A percentile compares a stretch with the other conserved stretches of the same genome.
These are phyloP conservation scores for Himalopsyche japonica DNA, from an alignment of 2,888 invertebrate species.

Conservation along the genomic window DNA sequence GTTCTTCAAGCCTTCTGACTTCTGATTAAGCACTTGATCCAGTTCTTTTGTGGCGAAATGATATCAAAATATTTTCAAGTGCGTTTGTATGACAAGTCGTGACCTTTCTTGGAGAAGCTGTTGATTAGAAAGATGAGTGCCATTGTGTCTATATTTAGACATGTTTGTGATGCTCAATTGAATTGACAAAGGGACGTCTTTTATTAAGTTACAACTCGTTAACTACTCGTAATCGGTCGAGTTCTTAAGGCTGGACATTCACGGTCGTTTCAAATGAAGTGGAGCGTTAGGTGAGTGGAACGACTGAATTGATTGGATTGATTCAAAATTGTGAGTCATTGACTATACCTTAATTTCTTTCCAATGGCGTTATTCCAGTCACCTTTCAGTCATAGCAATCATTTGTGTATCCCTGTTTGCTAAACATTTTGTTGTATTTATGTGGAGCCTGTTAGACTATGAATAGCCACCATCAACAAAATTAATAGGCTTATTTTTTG, in stretches of 20 bases:
- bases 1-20: neutral
- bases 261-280: too few species aligned
- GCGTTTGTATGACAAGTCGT: neutral
- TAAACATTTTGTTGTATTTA: too few species aligned
- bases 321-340: too few species aligned
- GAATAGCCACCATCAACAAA: too few species aligned
- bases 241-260: neutral
- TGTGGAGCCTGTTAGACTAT: too few species aligned
- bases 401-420: too few species aligned
- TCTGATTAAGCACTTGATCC: neutral
- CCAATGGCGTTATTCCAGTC: too few species aligned
- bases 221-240: neutral
- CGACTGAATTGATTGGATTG: too few species aligned
- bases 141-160: neutral
- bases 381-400: too few species aligned
- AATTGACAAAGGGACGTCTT: neutral
- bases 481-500: too few species aligned
- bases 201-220: neutral
- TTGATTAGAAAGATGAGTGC: neutral
- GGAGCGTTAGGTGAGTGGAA: too few species aligned
- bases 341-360: too few species aligned
- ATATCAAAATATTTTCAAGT: neutral
- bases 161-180: neutral
- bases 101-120: neutral
- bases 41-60: neutral